Evolutionary conservation across 2,888 invertebrate genomes (phyloP).

Genomic region (Ormyrus thymus): DNA sequence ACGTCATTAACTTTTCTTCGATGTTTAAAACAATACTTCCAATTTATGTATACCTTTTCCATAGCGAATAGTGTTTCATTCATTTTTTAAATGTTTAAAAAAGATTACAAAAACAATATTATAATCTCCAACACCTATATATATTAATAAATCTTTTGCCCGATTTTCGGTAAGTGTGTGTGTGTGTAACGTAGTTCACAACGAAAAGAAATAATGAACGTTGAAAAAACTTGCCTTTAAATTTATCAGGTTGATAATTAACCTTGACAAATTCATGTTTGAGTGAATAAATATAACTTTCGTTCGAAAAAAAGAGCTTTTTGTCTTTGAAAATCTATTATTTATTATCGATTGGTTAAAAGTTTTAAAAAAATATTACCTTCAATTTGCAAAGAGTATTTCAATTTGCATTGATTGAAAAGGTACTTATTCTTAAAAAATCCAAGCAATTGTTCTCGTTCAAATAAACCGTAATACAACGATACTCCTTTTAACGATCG

Average conservation of each 20-base stretch:
- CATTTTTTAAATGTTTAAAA: not conserved
- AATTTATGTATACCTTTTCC: not conserved
- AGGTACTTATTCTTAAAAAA: too few relatives aligned
- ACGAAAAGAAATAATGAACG: conserved; percentile 51
- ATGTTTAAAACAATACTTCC: not conserved
- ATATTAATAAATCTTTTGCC: conserved; percentile 43
- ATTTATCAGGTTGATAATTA: conserved; percentile 39
- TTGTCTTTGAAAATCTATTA: conserved; percentile 16
- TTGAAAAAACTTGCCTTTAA: conserved; percentile 55
- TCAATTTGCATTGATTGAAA: too few relatives aligned
- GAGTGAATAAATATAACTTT: conserved; percentile 41
- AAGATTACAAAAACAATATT: conserved; percentile 8
- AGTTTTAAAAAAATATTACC: too few relatives aligned
- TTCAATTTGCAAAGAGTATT: too few relatives aligned
- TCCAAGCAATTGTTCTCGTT: too few relatives aligned
- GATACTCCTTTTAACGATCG: not conserved
- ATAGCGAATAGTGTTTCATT: not conserved
- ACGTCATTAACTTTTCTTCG: not conserved
- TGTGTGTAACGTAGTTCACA: conserved; percentile 49
- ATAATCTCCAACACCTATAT: conserved; percentile 26
- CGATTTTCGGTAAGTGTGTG: conserved; percentile 27
- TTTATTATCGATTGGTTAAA: too few relatives aligned
- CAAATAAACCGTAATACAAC: not conserved
- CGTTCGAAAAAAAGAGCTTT: conserved; percentile 16
- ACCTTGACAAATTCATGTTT: conserved; percentile 40